A percentile compares a stretch with the other conserved stretches of the same genome.
Conservation (phyloP, 2,888 invertebrate genomes). For the Lasioglossum zephyrum region DNA sequence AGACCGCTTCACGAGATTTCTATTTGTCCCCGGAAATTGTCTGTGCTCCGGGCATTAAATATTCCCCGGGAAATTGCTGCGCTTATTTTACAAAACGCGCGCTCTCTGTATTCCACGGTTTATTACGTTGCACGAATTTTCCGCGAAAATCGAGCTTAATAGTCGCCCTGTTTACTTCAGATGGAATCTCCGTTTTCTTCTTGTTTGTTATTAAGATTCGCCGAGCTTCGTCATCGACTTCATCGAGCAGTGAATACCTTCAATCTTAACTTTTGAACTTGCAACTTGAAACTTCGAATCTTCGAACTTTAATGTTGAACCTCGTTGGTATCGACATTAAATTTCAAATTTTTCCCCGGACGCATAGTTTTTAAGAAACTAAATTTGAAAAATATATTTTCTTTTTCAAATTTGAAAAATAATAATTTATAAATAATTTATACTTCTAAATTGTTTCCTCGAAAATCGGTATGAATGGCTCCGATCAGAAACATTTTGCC, state of each 20-base stretch:
- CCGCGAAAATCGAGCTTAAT: neutral
- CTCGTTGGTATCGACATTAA: too few relatives aligned
- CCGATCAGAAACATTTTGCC: too few relatives aligned
- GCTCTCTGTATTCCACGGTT: neutral
- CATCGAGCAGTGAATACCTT: neutral
- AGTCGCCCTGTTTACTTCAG: neutral
- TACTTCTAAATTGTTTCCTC: too few relatives aligned
- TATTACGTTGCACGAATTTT: neutral
- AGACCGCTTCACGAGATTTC: neutral
- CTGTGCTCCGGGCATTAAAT: neutral
- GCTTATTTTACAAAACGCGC: neutral
- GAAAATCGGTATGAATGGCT: too few relatives aligned
- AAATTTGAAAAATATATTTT: too few relatives aligned
- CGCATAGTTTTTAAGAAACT: too few relatives aligned
- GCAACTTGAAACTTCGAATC: neutral
- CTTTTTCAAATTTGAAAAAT: too few relatives aligned
- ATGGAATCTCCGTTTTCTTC: neutral
- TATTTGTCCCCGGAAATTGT: slow-evolving; percentile 6
- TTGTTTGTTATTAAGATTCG: neutral
- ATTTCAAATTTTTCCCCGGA: too few relatives aligned
- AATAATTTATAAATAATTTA: too few relatives aligned
- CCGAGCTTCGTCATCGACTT: neutral
- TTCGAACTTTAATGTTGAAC: too few relatives aligned
- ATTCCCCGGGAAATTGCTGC: neutral
- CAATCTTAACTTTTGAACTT: neutral